A percentile compares a stretch with the other conserved stretches of the same genome.
These are phyloP conservation scores for Panzeria rudis DNA, from an alignment of 2,888 invertebrate species.

Conservation along the genomic window DNA sequence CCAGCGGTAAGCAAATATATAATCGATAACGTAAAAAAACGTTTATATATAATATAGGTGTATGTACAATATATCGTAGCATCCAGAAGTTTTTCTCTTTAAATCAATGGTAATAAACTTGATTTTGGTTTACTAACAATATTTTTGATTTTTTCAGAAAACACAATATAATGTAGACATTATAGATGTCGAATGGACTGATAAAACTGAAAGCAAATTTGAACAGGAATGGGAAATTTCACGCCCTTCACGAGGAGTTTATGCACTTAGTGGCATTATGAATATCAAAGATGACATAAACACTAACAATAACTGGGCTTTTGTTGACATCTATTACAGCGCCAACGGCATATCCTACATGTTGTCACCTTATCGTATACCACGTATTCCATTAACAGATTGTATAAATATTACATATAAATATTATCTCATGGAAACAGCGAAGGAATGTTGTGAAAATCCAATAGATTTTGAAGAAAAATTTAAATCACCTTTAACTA, in stretches of 20 bases:
- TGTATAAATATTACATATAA: slow-evolving; percentile 26
- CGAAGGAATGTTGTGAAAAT: slow-evolving; percentile 35
- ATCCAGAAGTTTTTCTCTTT: too few species aligned
- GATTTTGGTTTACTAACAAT: too few species aligned
- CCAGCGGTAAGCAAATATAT: too few species aligned
- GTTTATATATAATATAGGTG: too few species aligned
- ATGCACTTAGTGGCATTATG: neutral
- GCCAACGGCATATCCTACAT: slow-evolving; percentile 23
- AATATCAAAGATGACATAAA: slow-evolving; percentile 39
- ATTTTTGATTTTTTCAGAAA: too few species aligned
- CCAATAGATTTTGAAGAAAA: neutral
- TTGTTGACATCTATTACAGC: slow-evolving; percentile 32
- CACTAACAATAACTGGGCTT: slow-evolving; percentile 6
- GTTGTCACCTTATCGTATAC: slow-evolving; percentile 37
- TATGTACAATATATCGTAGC: too few species aligned
- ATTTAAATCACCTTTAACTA: slow-evolving; percentile 32
- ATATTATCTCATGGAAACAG: slow-evolving; percentile 12
- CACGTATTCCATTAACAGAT: neutral
- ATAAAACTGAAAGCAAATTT: neutral
- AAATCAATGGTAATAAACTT: too few species aligned
- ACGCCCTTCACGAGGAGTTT: slow-evolving; percentile 33
- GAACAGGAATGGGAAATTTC: neutral
- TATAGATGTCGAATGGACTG: slow-evolving; percentile 34
- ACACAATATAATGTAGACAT: neutral
- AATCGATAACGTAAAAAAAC: too few species aligned